phyloP scores from a whole-genome alignment of 2,888 invertebrate species.

The Exocentrus adspersus region DNA sequence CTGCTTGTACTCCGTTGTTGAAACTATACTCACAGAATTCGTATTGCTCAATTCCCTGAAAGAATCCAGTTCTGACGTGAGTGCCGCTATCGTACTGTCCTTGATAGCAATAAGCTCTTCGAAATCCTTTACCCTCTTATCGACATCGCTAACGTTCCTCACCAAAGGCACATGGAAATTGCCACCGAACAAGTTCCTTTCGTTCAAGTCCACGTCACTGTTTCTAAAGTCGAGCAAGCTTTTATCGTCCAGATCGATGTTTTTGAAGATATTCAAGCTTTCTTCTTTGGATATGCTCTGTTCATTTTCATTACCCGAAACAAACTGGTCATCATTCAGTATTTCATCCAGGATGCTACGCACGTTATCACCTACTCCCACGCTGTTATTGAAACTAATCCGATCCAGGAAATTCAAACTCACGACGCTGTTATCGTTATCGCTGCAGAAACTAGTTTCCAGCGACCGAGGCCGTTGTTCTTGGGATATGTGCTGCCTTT shows the following conservation, averaged over 20 bases:
- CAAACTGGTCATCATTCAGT: slow-evolving; percentile 54
- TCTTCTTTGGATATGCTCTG: slow-evolving; percentile 51
- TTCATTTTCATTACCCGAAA: slow-evolving; percentile 43
- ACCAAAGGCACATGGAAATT: slow-evolving; percentile 29
- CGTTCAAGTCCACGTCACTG: slow-evolving; percentile 36
- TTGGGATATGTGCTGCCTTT: slow-evolving; percentile 47
- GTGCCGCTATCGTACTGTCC: slow-evolving; percentile 64
- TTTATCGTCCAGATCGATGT: slow-evolving; percentile 59
- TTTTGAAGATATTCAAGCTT: slow-evolving; percentile 60
- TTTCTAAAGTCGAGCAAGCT: slow-evolving; percentile 53
- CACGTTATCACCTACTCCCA: slow-evolving; percentile 47
- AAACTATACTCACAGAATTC: slow-evolving; percentile 67
- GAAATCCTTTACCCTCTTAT: slow-evolving; percentile 58
- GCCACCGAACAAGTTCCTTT: slow-evolving; percentile 34
- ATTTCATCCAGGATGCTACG: slow-evolving; percentile 60
- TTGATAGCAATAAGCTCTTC: slow-evolving; percentile 64
- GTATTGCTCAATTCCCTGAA: slow-evolving; percentile 65
- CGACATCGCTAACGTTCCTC: slow-evolving; percentile 38
- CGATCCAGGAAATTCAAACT: slow-evolving; percentile 48
- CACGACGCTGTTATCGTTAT: slow-evolving; percentile 46
- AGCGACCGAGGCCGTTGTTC: slow-evolving; percentile 49
- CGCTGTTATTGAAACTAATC: slow-evolving; percentile 35
- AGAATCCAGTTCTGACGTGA: slow-evolving; percentile 65
- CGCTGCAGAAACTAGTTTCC: slow-evolving; percentile 49
- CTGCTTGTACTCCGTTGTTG: slow-evolving; percentile 78